Base-by-base conservation (phyloP, 2,113 vertebrate species). In the Oreochromis spilurus region DNA sequence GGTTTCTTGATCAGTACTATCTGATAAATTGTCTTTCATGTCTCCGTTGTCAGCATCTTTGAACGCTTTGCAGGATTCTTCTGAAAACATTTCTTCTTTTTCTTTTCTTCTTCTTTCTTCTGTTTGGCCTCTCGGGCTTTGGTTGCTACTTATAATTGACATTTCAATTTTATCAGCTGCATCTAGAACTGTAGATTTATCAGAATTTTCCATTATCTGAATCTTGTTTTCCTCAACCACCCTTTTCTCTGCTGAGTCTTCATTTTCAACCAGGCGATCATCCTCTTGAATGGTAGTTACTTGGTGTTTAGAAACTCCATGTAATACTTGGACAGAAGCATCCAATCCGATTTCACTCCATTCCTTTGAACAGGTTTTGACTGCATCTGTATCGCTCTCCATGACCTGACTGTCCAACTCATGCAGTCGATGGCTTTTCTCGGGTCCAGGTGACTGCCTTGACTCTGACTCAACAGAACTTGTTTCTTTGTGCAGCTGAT, bases 391-490 rank as follows among this genome's bases (percentile, higher is more conserved):
- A 2, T 86, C 48, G 4, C 52, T 81, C 31, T 88, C 93, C 9
- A 81, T 57, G 7, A 89, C 62, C n/a, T 79, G 84, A n/a, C 24
- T 31, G 24, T 4, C 67, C 78, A 79, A 83, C 8, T 84, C 26
- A 1, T 29, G 24, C 19, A 34, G 36, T 17, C 60, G 58, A 26
- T 45, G 79, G 6, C 6, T 40, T 21, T 19, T 10, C 58, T 65
- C 50, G 1, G 82, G 36, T 40, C n/a, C 83, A 48, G 40, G 34
- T 29, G 2, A 43, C 48, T 57, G 53, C 2, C 84, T 43, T 21
- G 55, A 38, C 83, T 90, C 79, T 75, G 92, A 89, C 87, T 81
- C 84, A 14, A 34, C 88, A 60, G 9, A 19, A 82, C 62, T 86
- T 4, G 17, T 9, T 67, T 62, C 31, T 52, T 8, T 34, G 14